Conservation (phyloP, 2,113 vertebrate genomes). For the Labeo rohita region DNA sequence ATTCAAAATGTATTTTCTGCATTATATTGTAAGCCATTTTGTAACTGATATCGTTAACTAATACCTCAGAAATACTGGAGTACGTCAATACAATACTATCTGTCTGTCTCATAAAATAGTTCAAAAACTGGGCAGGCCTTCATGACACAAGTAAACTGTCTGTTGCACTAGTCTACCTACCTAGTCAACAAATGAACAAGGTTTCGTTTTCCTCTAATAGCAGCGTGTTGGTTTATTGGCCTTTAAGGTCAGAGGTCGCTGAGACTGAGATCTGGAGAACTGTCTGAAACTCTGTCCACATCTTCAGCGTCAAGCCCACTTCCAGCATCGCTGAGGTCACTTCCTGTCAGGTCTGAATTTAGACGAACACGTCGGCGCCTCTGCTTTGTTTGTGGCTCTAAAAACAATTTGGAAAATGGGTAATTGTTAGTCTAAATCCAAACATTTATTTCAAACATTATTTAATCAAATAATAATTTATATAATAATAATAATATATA, state of each 20-base stretch:
- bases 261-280: constrained; percentile 76
- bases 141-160: not conserved
- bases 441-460: not conserved
- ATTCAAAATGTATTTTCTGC: not conserved
- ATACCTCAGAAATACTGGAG: not conserved
- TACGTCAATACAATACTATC: not conserved
- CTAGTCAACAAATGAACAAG: not conserved
- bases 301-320: constrained; percentile 66
- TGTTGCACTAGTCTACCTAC: not conserved
- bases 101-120: not conserved
- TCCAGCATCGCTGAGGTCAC: constrained; percentile 63
- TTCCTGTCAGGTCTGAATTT: constrained; percentile 61
- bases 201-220: not conserved
- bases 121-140: not conserved
- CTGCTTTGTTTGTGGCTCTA: constrained; percentile 16
- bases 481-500: too few relatives aligned
- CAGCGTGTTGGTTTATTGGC: not conserved
- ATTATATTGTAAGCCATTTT: not conserved
- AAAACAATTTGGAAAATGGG: not conserved
- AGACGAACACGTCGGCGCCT: constrained; percentile 35
- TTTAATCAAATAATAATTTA: too few relatives aligned
- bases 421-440: not conserved
- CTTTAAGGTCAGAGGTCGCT: constrained; percentile 71
- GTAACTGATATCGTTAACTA: too few relatives aligned
- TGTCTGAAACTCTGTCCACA: constrained; percentile 59